Conservation (phyloP, 2,113 vertebrate genomes). For the Passerina amoena region DNA sequence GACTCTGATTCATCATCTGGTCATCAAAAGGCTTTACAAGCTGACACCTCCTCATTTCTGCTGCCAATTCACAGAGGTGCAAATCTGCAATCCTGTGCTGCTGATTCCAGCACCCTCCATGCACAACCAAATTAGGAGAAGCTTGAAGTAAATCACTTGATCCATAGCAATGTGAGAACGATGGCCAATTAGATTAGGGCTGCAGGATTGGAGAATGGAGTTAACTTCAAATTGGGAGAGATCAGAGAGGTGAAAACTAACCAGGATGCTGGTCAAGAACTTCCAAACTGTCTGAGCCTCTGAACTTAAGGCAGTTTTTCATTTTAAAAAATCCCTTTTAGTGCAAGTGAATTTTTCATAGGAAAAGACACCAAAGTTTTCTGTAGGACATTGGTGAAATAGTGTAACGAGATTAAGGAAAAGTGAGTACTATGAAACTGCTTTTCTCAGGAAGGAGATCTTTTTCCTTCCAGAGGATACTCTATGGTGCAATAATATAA, state of each 20-base stretch:
- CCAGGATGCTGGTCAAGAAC: not conserved
- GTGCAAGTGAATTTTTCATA: not conserved
- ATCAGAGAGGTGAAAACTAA: not conserved
- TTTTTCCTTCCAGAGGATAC: not conserved
- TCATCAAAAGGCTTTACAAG: not conserved
- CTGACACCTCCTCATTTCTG: not conserved
- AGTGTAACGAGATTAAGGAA: not conserved
- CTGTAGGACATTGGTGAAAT: not conserved
- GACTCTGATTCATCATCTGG: not conserved
- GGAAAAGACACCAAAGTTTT: not conserved
- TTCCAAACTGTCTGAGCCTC: not conserved
- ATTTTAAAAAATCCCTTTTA: not conserved
- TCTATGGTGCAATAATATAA: not conserved
- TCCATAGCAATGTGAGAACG: not conserved
- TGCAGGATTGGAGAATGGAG: not conserved
- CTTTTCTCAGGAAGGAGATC: not conserved
- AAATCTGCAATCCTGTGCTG: not conserved
- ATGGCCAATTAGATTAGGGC: not conserved
- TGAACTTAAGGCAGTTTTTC: not conserved
- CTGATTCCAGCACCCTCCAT: not conserved
- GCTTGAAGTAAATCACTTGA: not conserved
- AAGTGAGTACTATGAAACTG: not conserved
- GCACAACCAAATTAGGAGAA: not conserved
- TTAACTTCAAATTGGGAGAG: not conserved
- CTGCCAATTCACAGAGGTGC: not conserved